Evolutionary conservation across 1,140 invertebrate genomes (phyloP).

Genomic region (Drosophila melanica): DNA sequence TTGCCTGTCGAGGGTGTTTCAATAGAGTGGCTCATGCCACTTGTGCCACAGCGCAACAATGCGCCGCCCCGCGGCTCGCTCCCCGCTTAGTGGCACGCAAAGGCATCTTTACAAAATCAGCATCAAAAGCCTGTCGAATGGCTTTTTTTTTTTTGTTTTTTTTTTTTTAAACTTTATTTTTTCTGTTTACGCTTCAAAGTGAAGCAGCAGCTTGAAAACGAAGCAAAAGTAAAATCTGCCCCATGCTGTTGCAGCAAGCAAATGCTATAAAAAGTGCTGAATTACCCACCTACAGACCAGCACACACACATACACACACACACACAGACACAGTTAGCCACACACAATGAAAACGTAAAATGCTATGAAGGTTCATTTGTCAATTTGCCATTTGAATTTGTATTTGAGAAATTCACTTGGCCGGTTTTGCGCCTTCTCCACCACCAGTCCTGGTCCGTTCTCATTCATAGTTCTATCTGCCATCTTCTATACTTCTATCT

Average conservation of each 20-base stretch:
- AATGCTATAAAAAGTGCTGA: conserved; percentile 28
- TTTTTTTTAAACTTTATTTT: conserved; percentile 10
- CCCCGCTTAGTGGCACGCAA: conserved; percentile 6
- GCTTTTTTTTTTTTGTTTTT: conserved; percentile 33
- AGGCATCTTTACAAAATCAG: conserved; percentile 76
- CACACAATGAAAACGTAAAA: conserved; percentile 78
- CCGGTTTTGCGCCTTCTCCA: conserved; percentile 74
- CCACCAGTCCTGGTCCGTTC: not conserved
- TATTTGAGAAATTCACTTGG: conserved; percentile 81
- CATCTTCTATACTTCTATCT: not conserved
- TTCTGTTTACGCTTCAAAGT: conserved; percentile 52
- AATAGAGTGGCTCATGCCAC: conserved; percentile 21
- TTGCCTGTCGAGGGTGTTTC: not conserved
- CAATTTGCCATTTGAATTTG: conserved; percentile 82
- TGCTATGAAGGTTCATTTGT: conserved; percentile 80
- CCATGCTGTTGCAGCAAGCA: conserved; percentile 25
- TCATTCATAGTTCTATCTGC: conserved; percentile 5
- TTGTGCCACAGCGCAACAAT: conserved; percentile 58
- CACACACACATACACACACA: conserved; percentile 8
- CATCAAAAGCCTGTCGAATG: conserved; percentile 79
- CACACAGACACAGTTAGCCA: conserved; percentile 7
- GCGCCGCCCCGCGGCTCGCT: conserved; percentile 11
- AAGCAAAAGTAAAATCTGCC: conserved; percentile 36
- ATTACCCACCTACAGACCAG: conserved; percentile 37
- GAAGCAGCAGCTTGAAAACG: conserved; percentile 34